A percentile compares a stretch with the other conserved stretches of the same genome.
Conservation (phyloP, 2,888 invertebrate genomes). For the Micropterix aruncella region DNA sequence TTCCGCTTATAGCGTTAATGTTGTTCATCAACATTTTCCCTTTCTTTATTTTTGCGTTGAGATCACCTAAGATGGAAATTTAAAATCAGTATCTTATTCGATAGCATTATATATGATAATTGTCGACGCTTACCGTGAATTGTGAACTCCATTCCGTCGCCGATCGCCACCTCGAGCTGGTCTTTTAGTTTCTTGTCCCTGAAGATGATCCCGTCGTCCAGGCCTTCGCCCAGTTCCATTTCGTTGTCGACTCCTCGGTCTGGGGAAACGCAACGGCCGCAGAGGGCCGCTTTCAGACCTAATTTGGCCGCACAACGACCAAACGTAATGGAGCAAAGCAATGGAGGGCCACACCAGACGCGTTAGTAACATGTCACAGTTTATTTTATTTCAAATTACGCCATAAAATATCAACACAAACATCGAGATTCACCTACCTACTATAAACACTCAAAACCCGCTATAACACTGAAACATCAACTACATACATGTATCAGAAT, state of each 20-base stretch:
- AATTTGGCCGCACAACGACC: slow-evolving; percentile 13
- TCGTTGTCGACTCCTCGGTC: slow-evolving; percentile 48
- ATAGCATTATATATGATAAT: too few relatives aligned
- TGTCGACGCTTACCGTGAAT: slow-evolving; percentile 80
- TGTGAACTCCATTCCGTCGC: slow-evolving; percentile 87
- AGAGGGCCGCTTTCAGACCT: slow-evolving; percentile 42
- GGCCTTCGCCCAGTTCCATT: slow-evolving; percentile 46
- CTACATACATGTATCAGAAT: too few relatives aligned
- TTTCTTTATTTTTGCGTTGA: slow-evolving; percentile 68
- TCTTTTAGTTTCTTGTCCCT: slow-evolving; percentile 82
- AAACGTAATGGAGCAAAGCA: slow-evolving; percentile 26
- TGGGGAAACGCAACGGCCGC: slow-evolving; percentile 55
- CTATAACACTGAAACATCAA: too few relatives aligned
- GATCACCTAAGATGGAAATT: slow-evolving; percentile 44
- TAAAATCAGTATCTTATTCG: too few relatives aligned
- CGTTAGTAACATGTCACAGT: too few relatives aligned
- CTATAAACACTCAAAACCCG: too few relatives aligned
- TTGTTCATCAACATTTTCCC: slow-evolving; percentile 70
- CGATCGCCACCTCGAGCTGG: slow-evolving; percentile 81
- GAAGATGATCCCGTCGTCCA: slow-evolving; percentile 74
- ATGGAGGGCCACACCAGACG: slow-evolving; percentile 25
- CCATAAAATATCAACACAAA: too few relatives aligned
- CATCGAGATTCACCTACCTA: too few relatives aligned
- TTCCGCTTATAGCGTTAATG: slow-evolving; percentile 64
- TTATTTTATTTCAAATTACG: too few relatives aligned